Conservation (phyloP, 2,113 vertebrate species). For the Actenoides hombroni region DNA sequence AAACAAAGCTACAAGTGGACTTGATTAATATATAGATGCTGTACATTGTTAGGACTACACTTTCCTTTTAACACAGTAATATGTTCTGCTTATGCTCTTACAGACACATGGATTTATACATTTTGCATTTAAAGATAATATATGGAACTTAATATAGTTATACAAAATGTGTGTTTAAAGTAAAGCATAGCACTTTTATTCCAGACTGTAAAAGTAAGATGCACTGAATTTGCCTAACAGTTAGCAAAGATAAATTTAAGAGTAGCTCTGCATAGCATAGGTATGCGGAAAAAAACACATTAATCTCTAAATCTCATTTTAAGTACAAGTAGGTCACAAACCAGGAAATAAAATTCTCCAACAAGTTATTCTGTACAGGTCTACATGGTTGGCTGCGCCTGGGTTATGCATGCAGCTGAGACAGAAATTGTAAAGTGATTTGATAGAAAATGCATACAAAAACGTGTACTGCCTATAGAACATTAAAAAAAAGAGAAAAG, state of each 20-base stretch:
- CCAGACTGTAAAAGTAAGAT: not conserved
- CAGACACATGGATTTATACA: not conserved
- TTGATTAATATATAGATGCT: conserved; percentile 36
- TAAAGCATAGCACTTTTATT: conserved; percentile 7
- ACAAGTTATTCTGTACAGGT: not conserved
- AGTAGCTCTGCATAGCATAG: not conserved
- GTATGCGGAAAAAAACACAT: not conserved
- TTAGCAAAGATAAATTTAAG: conserved; percentile 34
- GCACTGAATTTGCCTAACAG: conserved; percentile 37
- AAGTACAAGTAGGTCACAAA: not conserved
- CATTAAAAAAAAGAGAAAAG: not conserved
- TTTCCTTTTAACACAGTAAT: conserved; percentile 19
- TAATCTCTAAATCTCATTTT: not conserved
- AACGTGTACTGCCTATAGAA: not conserved
- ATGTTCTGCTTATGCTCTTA: conserved; percentile 28
- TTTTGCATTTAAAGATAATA: conserved; percentile 53
- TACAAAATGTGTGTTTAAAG: conserved; percentile 32
- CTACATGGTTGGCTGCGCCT: not conserved
- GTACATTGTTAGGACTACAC: not conserved
- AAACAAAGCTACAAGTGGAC: conserved; percentile 25
- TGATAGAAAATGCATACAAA: not conserved
- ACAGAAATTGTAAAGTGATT: not conserved
- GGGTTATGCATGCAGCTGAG: not conserved
- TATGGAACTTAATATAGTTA: conserved; percentile 38
- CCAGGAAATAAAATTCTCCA: not conserved